Base-by-base conservation (phyloP, 2,888 invertebrate genomes). In the Ormyrus thymus region DNA sequence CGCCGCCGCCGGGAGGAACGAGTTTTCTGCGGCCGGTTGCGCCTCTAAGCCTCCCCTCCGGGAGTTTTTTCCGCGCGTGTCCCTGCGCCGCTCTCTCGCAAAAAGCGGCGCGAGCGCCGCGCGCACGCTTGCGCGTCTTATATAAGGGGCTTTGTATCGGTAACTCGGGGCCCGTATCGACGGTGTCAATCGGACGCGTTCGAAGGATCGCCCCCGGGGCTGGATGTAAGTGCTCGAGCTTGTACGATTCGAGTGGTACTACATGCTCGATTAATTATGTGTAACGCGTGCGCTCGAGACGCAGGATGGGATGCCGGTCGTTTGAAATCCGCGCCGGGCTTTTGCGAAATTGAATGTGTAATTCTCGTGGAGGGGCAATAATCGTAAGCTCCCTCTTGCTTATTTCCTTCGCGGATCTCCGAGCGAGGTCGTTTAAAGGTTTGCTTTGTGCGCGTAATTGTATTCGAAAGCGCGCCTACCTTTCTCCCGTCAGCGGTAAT, bases 21-120 rank as follows among this genome's bases (percentile, higher is more conserved):
- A 75, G 79, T 79, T 79, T 75, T 74, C 68, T 43, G 46, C 51
- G 59, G 73, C 61, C 66, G 68, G 62, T 62, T 59, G 73, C 43
- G 2, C 43, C 45, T 55, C 29, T 68, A 45, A 15, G 29, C 4
- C 29, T 45, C 46, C 53, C 53, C 45, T 15, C 8, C 29, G 29
- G 29, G 29, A 29, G 29, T 29, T 29, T 29, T 29, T 29, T 29
- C 29, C 46, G 45, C 53, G 68, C 48, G 29, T 29, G 29, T 56
- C 58, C 7, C 29, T 11, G 15, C 69, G 46, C 58, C 69, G 59
- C 6, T 1, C 29, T 29, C 29, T 59, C 29, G 5, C 29, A 69
- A 15, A 69, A n/a, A 43, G 45, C 53, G 55, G 15, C 53, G 10
- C 66, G 13, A 6, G 48, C 51, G 10, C 50, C 50, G 71, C 51